phyloP scores from a whole-genome alignment of 2,797 vertebrate species.

The Lithobates sylvaticus region DNA sequence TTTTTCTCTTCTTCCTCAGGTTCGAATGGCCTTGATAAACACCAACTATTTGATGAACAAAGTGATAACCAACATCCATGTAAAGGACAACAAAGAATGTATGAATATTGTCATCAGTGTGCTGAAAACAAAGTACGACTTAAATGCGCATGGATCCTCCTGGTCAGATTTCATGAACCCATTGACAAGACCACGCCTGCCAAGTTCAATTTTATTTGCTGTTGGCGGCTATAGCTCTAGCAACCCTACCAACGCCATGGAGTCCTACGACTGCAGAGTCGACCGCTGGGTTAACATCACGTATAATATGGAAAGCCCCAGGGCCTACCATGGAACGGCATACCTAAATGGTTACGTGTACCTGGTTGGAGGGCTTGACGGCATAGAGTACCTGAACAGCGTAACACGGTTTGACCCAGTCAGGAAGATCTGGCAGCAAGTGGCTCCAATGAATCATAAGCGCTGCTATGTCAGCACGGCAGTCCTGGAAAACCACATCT shows the following conservation, averaged over 20 bases:
- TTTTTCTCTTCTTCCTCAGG: constrained; percentile 64
- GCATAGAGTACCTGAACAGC: constrained; percentile 77
- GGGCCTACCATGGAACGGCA: too few species aligned
- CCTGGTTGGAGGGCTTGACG: too few species aligned
- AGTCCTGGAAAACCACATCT: constrained; percentile 78
- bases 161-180: constrained; percentile 61
- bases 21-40: constrained; percentile 76
- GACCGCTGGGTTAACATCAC: too few species aligned
- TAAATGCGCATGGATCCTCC: constrained; percentile 58
- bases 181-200: constrained; percentile 78
- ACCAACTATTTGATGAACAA: constrained; percentile 74
- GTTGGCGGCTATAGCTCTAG: constrained; percentile 73
- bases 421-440: constrained; percentile 80
- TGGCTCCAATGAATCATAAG: constrained; percentile 80
- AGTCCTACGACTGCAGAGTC: too few species aligned
- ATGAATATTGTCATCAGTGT: constrained; percentile 68
- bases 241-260: too few species aligned
- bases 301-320: too few species aligned
- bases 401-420: constrained; percentile 66
- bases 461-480: constrained; percentile 84
- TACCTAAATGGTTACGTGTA: too few species aligned
- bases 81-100: constrained; percentile 74
- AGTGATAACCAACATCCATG: constrained; percentile 75
- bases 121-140: constrained; percentile 64
- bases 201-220: constrained; percentile 79